Evolutionary conservation across 2,797 vertebrate genomes (phyloP), one percentile per base, ranked within the genome.

Genomic region (Coranthus polyacanthus): DNA sequence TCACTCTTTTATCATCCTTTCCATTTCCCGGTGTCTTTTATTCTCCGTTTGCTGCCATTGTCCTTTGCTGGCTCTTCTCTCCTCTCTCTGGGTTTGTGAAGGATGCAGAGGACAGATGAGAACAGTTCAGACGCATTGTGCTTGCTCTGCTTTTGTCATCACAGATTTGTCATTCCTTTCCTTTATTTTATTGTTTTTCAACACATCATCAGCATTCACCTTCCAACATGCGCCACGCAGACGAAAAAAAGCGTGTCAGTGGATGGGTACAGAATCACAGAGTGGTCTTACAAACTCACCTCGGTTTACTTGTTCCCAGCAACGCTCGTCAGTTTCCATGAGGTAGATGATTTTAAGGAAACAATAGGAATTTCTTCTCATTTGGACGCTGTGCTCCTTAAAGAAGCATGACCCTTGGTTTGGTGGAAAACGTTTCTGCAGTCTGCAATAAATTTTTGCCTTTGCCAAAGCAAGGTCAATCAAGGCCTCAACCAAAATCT

Each of bases 121-220:
- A 74, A 61, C 12, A 21, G 54, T 60, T 61, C 68, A 70, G 64
- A 29, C 58, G 50, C 16, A 3, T 41, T 54, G 58, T 81, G 54
- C 53, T 62, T 13, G 4, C 45, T 88, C 84, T 90, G 87, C 58
- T 91, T 86, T 83, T 76, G 56, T 81, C 82, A 83, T 90, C 82
- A 87, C 61, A 39, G 22, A 65, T 72, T 62, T 67, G 22, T 78
- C 57, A 41, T 74, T 63, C 64, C 29, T 75, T 75, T 72, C 50
- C 65, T 61, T 74, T 32, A 21, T 75, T 79, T 88, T 74, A 83
- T 52, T 32, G 46, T 72, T 84, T 83, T 88, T 91, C 76, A 81
- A 39, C 83, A 85, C 87, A 85, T 84, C 75, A 72, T 78, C 82
- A 82, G 58, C 44, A n/a, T 24, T 12, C 47, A 70, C 56, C 74